These are phyloP conservation scores for Galerucella calmariensis DNA, from an alignment of 2,888 invertebrate genomes.

Conservation along the genomic window DNA sequence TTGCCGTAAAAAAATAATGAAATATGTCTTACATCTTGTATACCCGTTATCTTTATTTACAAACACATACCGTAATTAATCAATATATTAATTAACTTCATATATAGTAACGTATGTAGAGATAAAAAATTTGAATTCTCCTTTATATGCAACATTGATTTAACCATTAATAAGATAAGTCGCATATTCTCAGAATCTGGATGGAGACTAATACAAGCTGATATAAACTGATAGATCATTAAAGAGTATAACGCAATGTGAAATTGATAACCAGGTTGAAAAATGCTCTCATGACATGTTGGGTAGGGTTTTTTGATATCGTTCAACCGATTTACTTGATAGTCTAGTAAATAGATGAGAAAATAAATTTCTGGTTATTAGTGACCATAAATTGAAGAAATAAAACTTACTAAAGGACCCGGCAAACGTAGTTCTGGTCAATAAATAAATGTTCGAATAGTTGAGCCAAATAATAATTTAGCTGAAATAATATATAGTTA, in stretches of 20 bases:
- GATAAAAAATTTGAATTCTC: neutral
- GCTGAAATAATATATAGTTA: no score
- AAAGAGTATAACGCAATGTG: conserved; percentile 16
- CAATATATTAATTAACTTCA: conserved; percentile 16
- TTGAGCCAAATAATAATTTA: no score
- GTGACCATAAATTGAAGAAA: no score
- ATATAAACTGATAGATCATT: conserved; percentile 17
- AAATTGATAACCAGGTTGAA: conserved; percentile 19
- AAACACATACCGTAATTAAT: conserved; percentile 7
- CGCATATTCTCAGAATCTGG: conserved; percentile 15
- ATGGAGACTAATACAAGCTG: conserved; percentile 16
- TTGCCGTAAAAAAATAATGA: neutral
- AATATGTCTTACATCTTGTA: neutral
- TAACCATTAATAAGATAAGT: conserved; percentile 13
- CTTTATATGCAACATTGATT: conserved; percentile 9
- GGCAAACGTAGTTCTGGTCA: no score
- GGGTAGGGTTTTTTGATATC: conserved; percentile 7
- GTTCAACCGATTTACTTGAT: neutral
- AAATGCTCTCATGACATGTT: conserved; percentile 15
- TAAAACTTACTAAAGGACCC: no score
- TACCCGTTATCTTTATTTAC: conserved; percentile 4
- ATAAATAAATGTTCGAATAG: no score
- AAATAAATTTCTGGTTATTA: no score
- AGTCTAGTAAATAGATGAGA: neutral
- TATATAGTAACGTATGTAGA: neutral